phyloP scores from a whole-genome alignment of 2,797 vertebrate species.

The Centroberyx gerrardi region DNA sequence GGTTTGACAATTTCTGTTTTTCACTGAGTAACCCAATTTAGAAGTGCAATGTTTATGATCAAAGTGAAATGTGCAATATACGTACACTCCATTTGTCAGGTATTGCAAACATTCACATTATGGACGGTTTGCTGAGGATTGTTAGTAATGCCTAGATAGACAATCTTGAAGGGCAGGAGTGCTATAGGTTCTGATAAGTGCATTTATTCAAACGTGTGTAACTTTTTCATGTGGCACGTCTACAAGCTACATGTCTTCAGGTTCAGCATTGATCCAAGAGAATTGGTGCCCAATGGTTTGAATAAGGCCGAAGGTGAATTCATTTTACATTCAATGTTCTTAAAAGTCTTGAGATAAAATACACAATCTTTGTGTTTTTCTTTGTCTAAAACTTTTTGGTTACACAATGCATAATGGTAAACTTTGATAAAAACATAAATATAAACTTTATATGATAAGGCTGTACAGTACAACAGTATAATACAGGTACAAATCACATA shows the following conservation, averaged over 20 bases:
- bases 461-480: slow-evolving; percentile 69
- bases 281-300: not conserved
- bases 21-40: not conserved
- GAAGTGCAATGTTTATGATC: slow-evolving; percentile 21
- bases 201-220: not conserved
- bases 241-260: not conserved
- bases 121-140: slow-evolving; percentile 4
- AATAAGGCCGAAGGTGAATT: slow-evolving; percentile 38
- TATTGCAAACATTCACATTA: not conserved
- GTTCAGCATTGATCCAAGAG: not conserved
- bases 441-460: slow-evolving; percentile 62
- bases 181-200: slow-evolving; percentile 15
- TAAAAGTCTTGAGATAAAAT: slow-evolving; percentile 41
- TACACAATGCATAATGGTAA: slow-evolving; percentile 38
- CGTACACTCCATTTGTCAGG: not conserved
- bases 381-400: slow-evolving; percentile 28
- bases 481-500: slow-evolving; percentile 69
- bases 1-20: not conserved
- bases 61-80: slow-evolving; percentile 26
- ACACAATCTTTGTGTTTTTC: slow-evolving; percentile 28
- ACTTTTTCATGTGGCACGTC: slow-evolving; percentile 3
- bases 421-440: slow-evolving; percentile 60
- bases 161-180: not conserved
- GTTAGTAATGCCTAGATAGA: not conserved
- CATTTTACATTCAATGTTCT: slow-evolving; percentile 30